Base-by-base conservation (phyloP, 2,888 invertebrate genomes). In the Dendrolimus pini region DNA sequence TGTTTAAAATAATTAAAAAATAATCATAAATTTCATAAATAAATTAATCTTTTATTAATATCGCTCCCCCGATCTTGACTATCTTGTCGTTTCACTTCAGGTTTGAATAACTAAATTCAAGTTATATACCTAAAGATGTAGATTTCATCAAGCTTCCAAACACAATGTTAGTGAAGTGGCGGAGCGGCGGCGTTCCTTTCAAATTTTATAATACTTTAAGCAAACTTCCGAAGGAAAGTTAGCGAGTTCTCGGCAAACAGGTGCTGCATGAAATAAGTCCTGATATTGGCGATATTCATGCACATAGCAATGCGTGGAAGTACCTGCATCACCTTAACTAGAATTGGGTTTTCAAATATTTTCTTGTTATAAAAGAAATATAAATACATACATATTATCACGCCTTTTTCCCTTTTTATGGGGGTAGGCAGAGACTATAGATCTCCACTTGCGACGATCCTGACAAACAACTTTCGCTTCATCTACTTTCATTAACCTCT, bases 181-280 rank as follows among this genome's bases (percentile, higher is more conserved):
- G 66, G 68, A 65, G 67, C 70, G 65, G 65, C 64, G 70, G 70
- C 73, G 79, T 79, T 75, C 77, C 80, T 78, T 80, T 78, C 74
- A 78, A 84, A 84, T 83, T 85, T 83, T 76, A 80, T 86, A 85
- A 87, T 85, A 85, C 83, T 87, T 88, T 84, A 82, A 78, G 79
- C 75, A 88, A 87, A 86, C 83, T 86, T 81, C 74, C 69, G 79
- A 74, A 74, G 72, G 66, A 68, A 82, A 86, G 82, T 85, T 84
- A 74, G 77, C 68, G 71, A 76, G 75, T 78, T 80, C 74, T 68
- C 70, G 67, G 63, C 62, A 80, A 77, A 77, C 85, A 85, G 87
- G 86, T 87, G 86, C 82, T 79, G 82, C 82, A 76, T 77, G 74
- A 82, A 83, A 84, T 81, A 80, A 77, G 75, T 76, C 70, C 75